Conservation (phyloP, 2,113 vertebrate genomes). For the Hassar affinis region DNA sequence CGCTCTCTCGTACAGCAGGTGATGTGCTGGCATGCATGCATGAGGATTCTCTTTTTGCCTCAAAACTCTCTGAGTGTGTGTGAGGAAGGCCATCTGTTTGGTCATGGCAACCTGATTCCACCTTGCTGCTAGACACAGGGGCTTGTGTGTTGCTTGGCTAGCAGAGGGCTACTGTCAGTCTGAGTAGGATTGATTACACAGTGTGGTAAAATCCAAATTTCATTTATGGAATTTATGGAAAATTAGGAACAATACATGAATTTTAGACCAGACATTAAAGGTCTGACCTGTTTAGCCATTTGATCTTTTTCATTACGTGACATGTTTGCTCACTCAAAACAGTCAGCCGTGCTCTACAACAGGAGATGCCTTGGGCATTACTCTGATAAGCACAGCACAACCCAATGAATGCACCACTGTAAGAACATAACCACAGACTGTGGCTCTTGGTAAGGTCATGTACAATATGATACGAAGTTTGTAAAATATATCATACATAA, state of each 20-base stretch:
- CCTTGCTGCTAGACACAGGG: slow-evolving; percentile 56
- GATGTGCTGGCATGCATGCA: slow-evolving; percentile 84
- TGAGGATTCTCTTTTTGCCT: slow-evolving; percentile 81
- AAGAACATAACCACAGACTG: slow-evolving; percentile 63
- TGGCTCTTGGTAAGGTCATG: slow-evolving; percentile 30
- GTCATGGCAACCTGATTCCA: slow-evolving; percentile 73
- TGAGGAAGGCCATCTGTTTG: slow-evolving; percentile 82
- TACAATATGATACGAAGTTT: neutral
- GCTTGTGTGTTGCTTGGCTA: slow-evolving; percentile 42
- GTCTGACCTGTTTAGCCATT: slow-evolving; percentile 31
- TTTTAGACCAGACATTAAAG: slow-evolving; percentile 61
- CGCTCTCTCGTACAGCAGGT: slow-evolving; percentile 70
- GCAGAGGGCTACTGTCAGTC: neutral
- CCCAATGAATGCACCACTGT: slow-evolving; percentile 61
- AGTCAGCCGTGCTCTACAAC: slow-evolving; percentile 71
- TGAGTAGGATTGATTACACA: slow-evolving; percentile 56
- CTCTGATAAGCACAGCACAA: slow-evolving; percentile 70
- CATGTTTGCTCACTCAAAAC: slow-evolving; percentile 68
- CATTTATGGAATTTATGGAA: neutral
- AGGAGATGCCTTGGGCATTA: slow-evolving; percentile 66
- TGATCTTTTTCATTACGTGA: slow-evolving; percentile 68
- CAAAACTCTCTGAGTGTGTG: slow-evolving; percentile 65
- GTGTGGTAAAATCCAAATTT: slow-evolving; percentile 1
- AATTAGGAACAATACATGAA: slow-evolving; percentile 39
- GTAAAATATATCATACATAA: neutral